Percentiles rank a stretch among this genome's conserved stretches.
Evolutionary conservation across 1,140 invertebrate genomes (phyloP).

Genomic region (Liolophura sinensis): DNA sequence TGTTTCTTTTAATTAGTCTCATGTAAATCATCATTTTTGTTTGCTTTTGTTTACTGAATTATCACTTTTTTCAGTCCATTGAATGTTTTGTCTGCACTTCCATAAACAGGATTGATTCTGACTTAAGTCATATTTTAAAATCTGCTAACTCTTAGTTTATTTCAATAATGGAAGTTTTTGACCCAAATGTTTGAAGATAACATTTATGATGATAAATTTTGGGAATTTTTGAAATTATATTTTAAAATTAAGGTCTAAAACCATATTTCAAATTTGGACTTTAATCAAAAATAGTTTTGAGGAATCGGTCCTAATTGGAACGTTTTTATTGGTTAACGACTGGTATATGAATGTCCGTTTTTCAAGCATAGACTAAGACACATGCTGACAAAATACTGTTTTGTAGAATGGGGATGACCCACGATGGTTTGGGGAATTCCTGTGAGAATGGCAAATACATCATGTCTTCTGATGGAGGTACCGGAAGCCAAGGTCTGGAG

Average conservation of each 20-base stretch:
- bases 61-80: too few species aligned
- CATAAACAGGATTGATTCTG: neutral
- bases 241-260: too few species aligned
- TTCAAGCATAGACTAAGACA: neutral
- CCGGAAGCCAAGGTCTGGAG: conserved; percentile 15
- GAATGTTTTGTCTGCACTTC: too few species aligned
- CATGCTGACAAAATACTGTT: neutral
- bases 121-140: too few species aligned
- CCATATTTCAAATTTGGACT: too few species aligned
- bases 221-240: too few species aligned
- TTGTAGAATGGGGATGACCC: conserved; percentile 38
- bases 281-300: too few species aligned
- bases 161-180: neutral
- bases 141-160: neutral
- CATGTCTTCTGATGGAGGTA: conserved; percentile 30
- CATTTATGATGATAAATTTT: too few species aligned
- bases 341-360: too few species aligned
- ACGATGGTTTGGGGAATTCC: conserved; percentile 35
- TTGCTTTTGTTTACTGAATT: neutral
- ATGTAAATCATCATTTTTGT: neutral
- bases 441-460: conserved; percentile 25
- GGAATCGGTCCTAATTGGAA: conserved; percentile 18
- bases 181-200: too few species aligned
- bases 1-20: neutral
- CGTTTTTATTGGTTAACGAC: too few species aligned